Base-by-base conservation (phyloP, 2,888 invertebrate genomes). In the Pristionchus exspectatus region DNA sequence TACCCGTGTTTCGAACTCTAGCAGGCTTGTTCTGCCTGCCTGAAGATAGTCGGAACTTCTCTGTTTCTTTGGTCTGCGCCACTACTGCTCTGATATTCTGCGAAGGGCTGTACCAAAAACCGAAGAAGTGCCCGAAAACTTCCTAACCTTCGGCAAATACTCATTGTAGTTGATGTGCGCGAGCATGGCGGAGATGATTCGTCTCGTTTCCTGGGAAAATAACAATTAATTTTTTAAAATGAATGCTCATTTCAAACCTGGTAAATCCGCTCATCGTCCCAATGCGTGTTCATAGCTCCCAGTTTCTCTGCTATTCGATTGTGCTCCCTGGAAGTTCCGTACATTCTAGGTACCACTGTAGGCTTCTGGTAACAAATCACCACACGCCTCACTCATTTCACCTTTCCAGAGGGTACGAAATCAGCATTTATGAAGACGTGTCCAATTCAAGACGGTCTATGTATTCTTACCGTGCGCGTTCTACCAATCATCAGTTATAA, bases 101-200 rank as follows among this genome's bases (percentile, higher is more conserved):
- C n/a, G n/a, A n/a, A n/a, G n/a, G n/a, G n/a, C n/a, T n/a, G n/a
- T n/a, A n/a, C n/a, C n/a, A n/a, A n/a, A n/a, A n/a, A n/a, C n/a
- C n/a, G n/a, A n/a, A n/a, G n/a, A n/a, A n/a, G n/a, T n/a, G n/a
- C n/a, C n/a, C n/a, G n/a, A 44, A 44, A 44, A 74, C 69, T 30
- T 10, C 30, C 56, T 21, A 5, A 87, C 96, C 89, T 98, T 96
- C 0, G 98, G 98, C 89, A 99, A 95, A 89, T 94, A 96, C 91
- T 96, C 95, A 50, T 93, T 93, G 92, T 95, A 96, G 9, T 95
- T 94, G 50, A 96, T 95, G 90, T 95, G 95, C 88, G 95, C 96
- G 97, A 98, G 93, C 77, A 95, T 92, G 14, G 96, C 96, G 0
- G 94, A 93, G 4, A 96, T 91, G 54, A 96, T 95, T 87, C 95